Conservation (phyloP, 2,113 vertebrate genomes). For the Jacana jacana region DNA sequence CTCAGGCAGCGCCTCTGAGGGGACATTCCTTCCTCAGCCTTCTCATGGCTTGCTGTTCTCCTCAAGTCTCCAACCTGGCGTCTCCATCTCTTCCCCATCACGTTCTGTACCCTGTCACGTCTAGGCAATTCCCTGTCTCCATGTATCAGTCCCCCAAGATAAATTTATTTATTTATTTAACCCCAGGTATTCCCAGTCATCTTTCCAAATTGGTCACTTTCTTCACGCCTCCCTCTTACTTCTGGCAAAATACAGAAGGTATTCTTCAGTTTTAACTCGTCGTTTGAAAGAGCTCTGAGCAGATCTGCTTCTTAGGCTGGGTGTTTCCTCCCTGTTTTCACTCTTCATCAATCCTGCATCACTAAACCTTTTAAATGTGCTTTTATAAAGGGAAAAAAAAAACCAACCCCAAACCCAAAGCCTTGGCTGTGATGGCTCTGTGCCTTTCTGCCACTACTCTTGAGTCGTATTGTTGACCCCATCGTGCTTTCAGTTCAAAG, state of each 20-base stretch:
- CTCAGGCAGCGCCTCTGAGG: background rate
- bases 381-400: background rate
- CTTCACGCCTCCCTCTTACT: background rate
- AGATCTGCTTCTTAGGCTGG: background rate
- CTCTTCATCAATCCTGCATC: background rate
- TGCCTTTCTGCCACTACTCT: background rate
- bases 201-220: background rate
- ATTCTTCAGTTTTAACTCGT: background rate
- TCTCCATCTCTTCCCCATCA: accelerated
- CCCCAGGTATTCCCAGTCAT: background rate
- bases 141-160: background rate
- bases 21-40: background rate
- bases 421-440: background rate
- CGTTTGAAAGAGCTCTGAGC: background rate
- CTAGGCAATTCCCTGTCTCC: background rate
- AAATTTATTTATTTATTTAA: background rate
- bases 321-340: background rate
- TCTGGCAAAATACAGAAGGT: background rate
- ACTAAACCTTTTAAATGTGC: background rate
- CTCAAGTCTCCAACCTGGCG: background rate
- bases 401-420: background rate
- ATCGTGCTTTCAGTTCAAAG: background rate
- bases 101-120: background rate
- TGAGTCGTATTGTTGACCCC: constrained; percentile 6
- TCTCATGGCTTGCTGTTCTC: background rate